phyloP scores from a whole-genome alignment of 2,113 vertebrate genomes.

The Centropristis striata region DNA sequence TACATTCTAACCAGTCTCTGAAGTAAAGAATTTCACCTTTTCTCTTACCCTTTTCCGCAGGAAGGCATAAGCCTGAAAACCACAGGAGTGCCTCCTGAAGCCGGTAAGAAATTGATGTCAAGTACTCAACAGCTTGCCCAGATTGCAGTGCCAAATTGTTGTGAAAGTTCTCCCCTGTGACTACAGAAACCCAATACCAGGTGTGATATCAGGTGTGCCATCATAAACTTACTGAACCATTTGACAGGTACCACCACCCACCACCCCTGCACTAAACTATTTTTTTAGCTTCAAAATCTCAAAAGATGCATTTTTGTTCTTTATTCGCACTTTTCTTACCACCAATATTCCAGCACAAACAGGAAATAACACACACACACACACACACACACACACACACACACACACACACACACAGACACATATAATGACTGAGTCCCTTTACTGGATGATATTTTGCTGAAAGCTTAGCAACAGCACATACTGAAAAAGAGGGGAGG shows the following conservation, averaged over 20 bases:
- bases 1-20: too few relatives aligned
- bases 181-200: background rate
- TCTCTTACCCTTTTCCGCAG: too few relatives aligned
- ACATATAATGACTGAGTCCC: background rate
- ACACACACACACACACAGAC: too few relatives aligned
- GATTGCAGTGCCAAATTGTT: background rate
- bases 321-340: background rate
- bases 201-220: background rate
- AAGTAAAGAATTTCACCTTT: background rate
- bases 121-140: background rate
- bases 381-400: background rate
- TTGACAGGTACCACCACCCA: background rate
- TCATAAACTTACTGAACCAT: background rate
- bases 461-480: conserved; percentile 1
- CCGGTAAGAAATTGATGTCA: background rate
- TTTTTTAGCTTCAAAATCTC: background rate
- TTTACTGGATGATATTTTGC: background rate
- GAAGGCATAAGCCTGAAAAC: background rate
- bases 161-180: background rate
- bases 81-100: background rate
- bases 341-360: background rate
- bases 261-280: background rate
- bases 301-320: background rate
- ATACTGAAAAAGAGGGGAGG: background rate
- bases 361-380: background rate